Evolutionary conservation across 2,113 vertebrate genomes (phyloP).

Genomic region (Lanius ludovicianus): DNA sequence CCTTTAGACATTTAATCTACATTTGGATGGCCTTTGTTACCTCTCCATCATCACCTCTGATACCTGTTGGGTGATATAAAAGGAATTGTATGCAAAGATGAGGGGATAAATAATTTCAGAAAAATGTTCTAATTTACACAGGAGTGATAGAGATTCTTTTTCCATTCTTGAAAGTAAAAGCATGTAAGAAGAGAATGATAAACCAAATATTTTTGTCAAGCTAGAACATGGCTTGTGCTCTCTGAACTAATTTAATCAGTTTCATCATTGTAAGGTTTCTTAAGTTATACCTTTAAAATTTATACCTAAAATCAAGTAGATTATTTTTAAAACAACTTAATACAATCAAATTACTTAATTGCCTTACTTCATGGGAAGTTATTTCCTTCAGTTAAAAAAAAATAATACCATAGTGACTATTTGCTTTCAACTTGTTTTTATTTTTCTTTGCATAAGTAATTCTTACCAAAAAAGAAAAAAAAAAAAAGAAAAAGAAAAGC

Average conservation of each 20-base stretch:
- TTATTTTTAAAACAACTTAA: constrained; percentile 67
- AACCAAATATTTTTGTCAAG: constrained; percentile 38
- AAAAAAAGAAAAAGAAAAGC: background rate
- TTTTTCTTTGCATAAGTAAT: constrained; percentile 47
- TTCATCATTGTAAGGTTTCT: constrained; percentile 9
- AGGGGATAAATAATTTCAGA: background rate
- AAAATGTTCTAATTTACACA: background rate
- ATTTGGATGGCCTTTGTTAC: constrained; percentile 68
- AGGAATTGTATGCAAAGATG: constrained; percentile 26
- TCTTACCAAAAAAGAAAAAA: background rate
- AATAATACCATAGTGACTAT: background rate
- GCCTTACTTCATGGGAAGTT: constrained; percentile 71
- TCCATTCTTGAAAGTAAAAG: constrained; percentile 5
- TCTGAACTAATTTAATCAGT: constrained; percentile 24
- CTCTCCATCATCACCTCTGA: constrained; percentile 40
- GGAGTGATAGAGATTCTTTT: background rate
- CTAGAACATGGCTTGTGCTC: constrained; percentile 11
- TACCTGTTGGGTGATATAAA: constrained; percentile 15
- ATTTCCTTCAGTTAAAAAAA: constrained; percentile 43
- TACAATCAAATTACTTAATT: constrained; percentile 73
- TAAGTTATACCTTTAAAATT: constrained; percentile 32
- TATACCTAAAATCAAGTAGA: constrained; percentile 54
- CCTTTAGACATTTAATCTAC: constrained; percentile 10
- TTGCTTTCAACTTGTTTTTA: constrained; percentile 49
- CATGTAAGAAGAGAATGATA: constrained; percentile 34